These are phyloP conservation scores for Plestiodon gilberti DNA, from an alignment of 2,113 vertebrate species.

Conservation along the genomic window DNA sequence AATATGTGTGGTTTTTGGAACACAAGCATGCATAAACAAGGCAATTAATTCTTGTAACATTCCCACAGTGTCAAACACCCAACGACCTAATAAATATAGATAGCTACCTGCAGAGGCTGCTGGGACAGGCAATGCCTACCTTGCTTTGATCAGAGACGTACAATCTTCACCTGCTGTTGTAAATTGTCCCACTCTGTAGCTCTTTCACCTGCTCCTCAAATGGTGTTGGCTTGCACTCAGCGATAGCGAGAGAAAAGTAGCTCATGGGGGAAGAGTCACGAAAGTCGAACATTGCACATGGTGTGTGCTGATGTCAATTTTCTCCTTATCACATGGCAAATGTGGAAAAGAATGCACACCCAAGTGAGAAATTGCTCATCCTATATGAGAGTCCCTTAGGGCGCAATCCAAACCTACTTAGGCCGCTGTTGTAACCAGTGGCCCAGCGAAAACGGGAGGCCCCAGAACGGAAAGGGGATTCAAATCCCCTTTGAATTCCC, in stretches of 20 bases:
- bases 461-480: no score
- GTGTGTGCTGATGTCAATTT: not conserved
- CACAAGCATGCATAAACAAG: not conserved
- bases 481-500: no score
- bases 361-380: not conserved
- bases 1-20: not conserved
- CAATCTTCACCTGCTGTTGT: not conserved
- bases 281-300: not conserved
- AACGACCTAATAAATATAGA: slow-evolving; percentile 16
- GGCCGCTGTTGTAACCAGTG: no score
- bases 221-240: not conserved
- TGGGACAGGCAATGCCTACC: not conserved
- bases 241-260: not conserved
- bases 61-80: slow-evolving; percentile 1
- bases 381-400: not conserved
- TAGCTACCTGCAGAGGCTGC: not conserved
- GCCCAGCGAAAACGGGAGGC: no score
- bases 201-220: not conserved
- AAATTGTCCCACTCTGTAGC: slow-evolving; percentile 13
- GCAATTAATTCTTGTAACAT: not conserved
- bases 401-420: no score
- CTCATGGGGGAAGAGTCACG: accelerated
- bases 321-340: not conserved
- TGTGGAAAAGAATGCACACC: not conserved
- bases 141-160: not conserved